Evolutionary conservation across 2,888 invertebrate genomes (phyloP), one percentile per base, ranked within the genome.

Genomic region (Argynnis bischoffii): DNA sequence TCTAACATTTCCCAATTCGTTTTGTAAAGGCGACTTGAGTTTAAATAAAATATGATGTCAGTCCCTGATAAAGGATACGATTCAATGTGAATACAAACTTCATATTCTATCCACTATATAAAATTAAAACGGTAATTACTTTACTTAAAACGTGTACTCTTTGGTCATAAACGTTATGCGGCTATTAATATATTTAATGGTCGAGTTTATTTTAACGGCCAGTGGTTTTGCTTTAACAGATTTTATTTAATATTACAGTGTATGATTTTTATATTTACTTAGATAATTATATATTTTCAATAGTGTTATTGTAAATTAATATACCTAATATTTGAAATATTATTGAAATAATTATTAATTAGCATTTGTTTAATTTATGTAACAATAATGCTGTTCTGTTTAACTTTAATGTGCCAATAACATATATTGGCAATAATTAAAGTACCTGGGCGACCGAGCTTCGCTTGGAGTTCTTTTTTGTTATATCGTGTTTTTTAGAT

Each of bases 51-150:
- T 71, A 69, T 66, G 61, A 69, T 64, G 64, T 69, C 71, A 69
- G 54, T 60, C 64, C 21, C 50, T 70, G 71, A 71, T 69, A 66
- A 71, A 69, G 71, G 70, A 66, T 59, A 64, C 64, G 66, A 69
- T 61, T 57, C 48, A 53, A 55, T 66, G 41, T 64, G 71, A 69
- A 69, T 71, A 63, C 54, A 57, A 71, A 71, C 66, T 60, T 31
- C 31, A 50, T 47, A 60, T 48, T 15, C 16, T 16, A 6, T 50
- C 16, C 16, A 5, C 16, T 15, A 31, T 51, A 60, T 60, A 60
- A 60, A 60, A 60, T 60, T 26, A 60, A 60, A 60, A 18, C 35
- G 31, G 11, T 60, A 60, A 51, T 60, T 31, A 31, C 60, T 60
- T 50, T 35, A 31, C 31, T 31, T n/a, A 50, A 50, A 51, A 50